Base-by-base conservation (phyloP, 2,888 invertebrate species). In the Brenthis hecate region DNA sequence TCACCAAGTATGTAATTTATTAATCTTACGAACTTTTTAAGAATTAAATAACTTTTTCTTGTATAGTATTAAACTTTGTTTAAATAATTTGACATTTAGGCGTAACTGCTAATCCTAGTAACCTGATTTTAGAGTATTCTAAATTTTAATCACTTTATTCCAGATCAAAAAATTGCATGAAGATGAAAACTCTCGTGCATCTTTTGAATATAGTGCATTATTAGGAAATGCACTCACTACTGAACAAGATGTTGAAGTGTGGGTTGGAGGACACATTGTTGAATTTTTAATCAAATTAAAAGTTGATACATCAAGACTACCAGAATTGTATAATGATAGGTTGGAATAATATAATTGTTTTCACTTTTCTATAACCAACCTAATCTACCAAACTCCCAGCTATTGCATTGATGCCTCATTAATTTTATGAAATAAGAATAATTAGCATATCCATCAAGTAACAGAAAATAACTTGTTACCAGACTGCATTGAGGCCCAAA, bases 271-370 rank as follows among this genome's bases (percentile, higher is more conserved):
- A 71, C 94, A 94, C 74, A 84, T 91, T 43, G 94, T 95, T 0
- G 94, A 94, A 80, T 95, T 96, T 80, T 80, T 96, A 47, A 95
- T 96, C 70, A 93, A 91, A 77, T 86, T 96, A 3, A 93, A 94
- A 76, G 89, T 96, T 47, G 94, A 96, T 78, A 94, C 94, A 74
- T 92, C 94, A 14, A 86, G 90, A 72, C 85, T 96, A 70, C 95
- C 96, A 48, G 93, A 94, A 74, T 82, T 94, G 28, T 91, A 91
- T 72, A 82, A 82, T 80, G 87, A 94, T 76, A 89, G 93, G 93
- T 93, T 80, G 77, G 56, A 16, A 56, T 48, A 32, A 23, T 43
- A 47, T 36, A 43, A 56, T 58, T 13, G 43, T 32, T 16, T 47
- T 56, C 4, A 5, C 28, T 28, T 13, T 60, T 50, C 14, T 65